Percentiles rank a stretch among this genome's conserved stretches.
phyloP scores from a whole-genome alignment of 2,888 invertebrate genomes.

The Lacanobia wlatinum region DNA sequence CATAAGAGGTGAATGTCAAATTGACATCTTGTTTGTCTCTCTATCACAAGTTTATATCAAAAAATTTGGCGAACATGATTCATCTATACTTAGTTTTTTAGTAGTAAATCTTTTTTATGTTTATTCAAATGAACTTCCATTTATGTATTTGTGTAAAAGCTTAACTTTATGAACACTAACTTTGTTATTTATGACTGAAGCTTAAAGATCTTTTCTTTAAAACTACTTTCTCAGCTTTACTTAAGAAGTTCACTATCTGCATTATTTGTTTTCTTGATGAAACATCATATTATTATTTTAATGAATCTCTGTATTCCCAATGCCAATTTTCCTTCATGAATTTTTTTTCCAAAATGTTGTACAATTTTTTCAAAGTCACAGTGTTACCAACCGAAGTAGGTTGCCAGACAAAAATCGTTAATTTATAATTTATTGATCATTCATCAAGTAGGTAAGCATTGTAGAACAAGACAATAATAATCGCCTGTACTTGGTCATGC shows the following conservation, averaged over 20 bases:
- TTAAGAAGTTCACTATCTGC: rapidly evolving
- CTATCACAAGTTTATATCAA: background rate
- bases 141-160: constrained; percentile 14
- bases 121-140: constrained; percentile 29
- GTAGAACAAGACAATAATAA: constrained; percentile 75
- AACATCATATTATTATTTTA: background rate
- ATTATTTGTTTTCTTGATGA: background rate
- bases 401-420: constrained; percentile 24
- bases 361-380: background rate
- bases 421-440: constrained; percentile 68
- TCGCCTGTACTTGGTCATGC: constrained; percentile 72
- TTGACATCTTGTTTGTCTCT: constrained; percentile 5
- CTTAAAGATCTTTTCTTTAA: constrained; percentile 7
- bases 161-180: constrained; percentile 15
- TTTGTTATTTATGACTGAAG: constrained; percentile 21
- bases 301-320: no score
- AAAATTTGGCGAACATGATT: background rate
- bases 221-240: background rate
- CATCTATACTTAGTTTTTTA: constrained; percentile 11
- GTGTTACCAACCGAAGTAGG: constrained; percentile 9
- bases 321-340: no score
- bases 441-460: constrained; percentile 69
- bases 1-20: constrained; percentile 5
- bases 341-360: background rate
- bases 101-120: constrained; percentile 19